Percentiles rank a stretch among this genome's conserved stretches.
Conservation (phyloP, 2,888 invertebrate genomes). For the Pycnomerus fuliginosus region DNA sequence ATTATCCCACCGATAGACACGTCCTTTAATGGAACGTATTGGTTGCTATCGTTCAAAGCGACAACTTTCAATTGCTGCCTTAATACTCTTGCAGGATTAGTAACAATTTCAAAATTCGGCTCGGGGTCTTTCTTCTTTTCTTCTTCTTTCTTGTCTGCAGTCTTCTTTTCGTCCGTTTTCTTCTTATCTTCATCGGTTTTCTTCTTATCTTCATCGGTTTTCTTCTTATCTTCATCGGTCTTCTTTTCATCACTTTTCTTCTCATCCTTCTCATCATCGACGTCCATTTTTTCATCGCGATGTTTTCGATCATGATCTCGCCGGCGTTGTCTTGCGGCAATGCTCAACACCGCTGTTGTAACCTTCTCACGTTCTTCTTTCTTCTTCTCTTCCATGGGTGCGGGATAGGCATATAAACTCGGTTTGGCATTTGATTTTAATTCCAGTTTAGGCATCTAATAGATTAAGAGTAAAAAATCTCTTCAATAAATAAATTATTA, state of each 20-base stretch:
- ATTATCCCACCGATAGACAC: conserved; percentile 94
- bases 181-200: conserved; percentile 33
- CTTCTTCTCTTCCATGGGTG: conserved; percentile 96
- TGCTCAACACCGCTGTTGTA: conserved; percentile 95
- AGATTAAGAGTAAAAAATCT: conserved; percentile 1
- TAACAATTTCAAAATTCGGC: conserved; percentile 85
- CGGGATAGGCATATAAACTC: conserved; percentile 94
- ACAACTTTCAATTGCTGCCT: conserved; percentile 84
- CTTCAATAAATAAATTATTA: conserved; percentile 32
- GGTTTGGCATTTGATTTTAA: conserved; percentile 91
- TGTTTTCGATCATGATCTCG: conserved; percentile 72
- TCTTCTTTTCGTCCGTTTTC: conserved; percentile 42
- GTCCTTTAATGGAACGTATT: conserved; percentile 87
- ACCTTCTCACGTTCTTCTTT: conserved; percentile 97
- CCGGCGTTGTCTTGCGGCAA: conserved; percentile 89
- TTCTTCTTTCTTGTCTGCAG: conserved; percentile 55
- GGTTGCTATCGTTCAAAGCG: conserved; percentile 75
- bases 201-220: conserved; percentile 47
- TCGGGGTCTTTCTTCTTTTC: conserved; percentile 83
- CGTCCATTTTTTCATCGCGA: conserved; percentile 80
- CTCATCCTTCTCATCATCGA: conserved; percentile 48
- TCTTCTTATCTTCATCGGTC: conserved; percentile 39
- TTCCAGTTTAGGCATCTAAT: conserved; percentile 87
- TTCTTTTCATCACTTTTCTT: conserved; percentile 42
- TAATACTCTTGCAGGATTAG: conserved; percentile 93